Evolutionary conservation across 1,140 invertebrate species (phyloP).

Genomic region (Caenorhabditis remanei): DNA sequence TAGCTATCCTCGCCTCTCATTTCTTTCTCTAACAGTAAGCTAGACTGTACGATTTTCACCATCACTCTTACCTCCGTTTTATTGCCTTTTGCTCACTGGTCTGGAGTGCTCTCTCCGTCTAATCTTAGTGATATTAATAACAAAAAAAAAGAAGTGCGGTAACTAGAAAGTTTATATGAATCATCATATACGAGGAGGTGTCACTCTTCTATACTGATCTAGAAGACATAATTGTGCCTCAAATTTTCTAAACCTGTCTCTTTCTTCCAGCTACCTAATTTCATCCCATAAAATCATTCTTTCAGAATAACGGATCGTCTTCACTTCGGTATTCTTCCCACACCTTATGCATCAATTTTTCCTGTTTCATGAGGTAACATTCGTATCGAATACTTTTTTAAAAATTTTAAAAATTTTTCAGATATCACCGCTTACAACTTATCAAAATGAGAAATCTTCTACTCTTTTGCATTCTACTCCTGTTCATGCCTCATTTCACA

Average conservation of each 20-base stretch:
- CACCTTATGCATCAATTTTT: slow-evolving; percentile 52
- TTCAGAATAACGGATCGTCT: slow-evolving; percentile 3
- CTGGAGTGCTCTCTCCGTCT: not conserved
- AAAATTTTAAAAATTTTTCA: not conserved
- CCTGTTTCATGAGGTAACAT: slow-evolving; percentile 20
- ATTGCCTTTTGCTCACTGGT: not conserved
- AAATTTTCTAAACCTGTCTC: too few species aligned
- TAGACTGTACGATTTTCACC: slow-evolving; percentile 25
- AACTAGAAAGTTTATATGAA: not conserved
- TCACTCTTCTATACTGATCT: not conserved
- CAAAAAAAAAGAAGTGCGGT: not conserved
- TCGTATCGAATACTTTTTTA: not conserved
- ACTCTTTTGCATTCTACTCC: slow-evolving; percentile 1
- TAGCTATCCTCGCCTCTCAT: not conserved
- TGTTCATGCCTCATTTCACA: slow-evolving; percentile 32
- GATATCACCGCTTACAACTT: not conserved
- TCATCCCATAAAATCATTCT: not conserved
- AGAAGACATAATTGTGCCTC: too few species aligned
- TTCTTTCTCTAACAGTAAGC: slow-evolving; percentile 27
- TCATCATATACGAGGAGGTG: not conserved
- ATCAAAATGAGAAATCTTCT: slow-evolving; percentile 5
- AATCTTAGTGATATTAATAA: slow-evolving; percentile 35
- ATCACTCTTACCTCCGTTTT: not conserved
- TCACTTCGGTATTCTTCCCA: not conserved
- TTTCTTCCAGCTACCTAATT: not conserved